A percentile compares a stretch with the other conserved stretches of the same genome.
Evolutionary conservation across 2,888 invertebrate species (phyloP).

Genomic region (Caenorhabditis uteleia): DNA sequence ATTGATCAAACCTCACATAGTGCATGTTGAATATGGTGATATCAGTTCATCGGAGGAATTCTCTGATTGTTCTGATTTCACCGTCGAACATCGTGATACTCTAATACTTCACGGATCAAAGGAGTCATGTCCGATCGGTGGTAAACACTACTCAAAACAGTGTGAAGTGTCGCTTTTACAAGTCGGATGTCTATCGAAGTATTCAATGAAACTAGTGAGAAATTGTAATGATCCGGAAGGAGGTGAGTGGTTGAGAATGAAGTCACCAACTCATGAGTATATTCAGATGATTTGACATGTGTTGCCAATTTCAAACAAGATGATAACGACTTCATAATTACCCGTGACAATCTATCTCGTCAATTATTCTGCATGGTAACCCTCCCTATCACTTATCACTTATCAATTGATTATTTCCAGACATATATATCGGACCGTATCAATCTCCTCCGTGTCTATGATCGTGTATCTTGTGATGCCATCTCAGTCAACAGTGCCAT

Average conservation of each 20-base stretch:
- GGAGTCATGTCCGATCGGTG: constrained; percentile 34
- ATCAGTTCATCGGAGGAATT: constrained; percentile 23
- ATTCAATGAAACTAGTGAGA: constrained; percentile 25
- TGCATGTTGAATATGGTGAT: constrained; percentile 34
- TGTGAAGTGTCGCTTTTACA: constrained; percentile 23
- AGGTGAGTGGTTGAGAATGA: constrained; percentile 11
- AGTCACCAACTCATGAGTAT: neutral
- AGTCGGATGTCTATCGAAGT: constrained; percentile 32
- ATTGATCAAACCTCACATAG: constrained; percentile 19
- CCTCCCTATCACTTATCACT: neutral
- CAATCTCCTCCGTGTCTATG: constrained; percentile 36
- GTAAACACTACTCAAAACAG: constrained; percentile 26
- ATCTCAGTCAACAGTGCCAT: constrained; percentile 33
- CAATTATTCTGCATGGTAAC: constrained; percentile 41
- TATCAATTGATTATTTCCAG: constrained; percentile 6
- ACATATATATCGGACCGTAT: constrained; percentile 30
- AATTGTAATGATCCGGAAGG: constrained; percentile 33
- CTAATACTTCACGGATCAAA: constrained; percentile 29
- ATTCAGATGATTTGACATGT: constrained; percentile 40
- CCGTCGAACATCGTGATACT: constrained; percentile 33
- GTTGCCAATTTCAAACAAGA: constrained; percentile 33
- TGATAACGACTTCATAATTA: constrained; percentile 34
- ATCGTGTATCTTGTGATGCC: constrained; percentile 40
- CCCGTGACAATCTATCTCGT: constrained; percentile 22
- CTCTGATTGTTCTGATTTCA: constrained; percentile 39